Evolutionary conservation across 2,797 vertebrate species (phyloP), one percentile per base, ranked within the genome.

Genomic region (Ceyx erithaca): DNA sequence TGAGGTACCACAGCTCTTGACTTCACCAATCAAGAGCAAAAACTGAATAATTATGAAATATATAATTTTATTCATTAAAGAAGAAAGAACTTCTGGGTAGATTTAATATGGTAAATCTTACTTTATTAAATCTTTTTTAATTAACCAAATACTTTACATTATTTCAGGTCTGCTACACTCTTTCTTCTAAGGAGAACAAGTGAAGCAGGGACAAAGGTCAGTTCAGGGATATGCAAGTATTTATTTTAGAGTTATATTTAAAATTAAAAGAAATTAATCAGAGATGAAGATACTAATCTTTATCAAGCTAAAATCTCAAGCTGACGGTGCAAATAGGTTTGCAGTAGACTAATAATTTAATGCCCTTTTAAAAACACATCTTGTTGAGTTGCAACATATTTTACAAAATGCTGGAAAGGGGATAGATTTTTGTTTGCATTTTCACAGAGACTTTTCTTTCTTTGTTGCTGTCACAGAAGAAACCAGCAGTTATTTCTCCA

Each of bases 41-140:
- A 73, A 81, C 15, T 16, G 12, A 87, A 62, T 87, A 91, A 91
- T 84, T 71, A 85, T 48, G 18, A 86, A 59, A 18, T 46, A 4
- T 69, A 68, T 72, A 23, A 81, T 85, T 62, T n/a, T 93, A 16
- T 49, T 92, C n/a, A 70, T 59, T 79, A 31, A 79, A 86, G 45
- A 62, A 46, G 35, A 82, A 87, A 52, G 87, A 86, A 79, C 43
- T 90, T 43, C 35, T 46, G 23, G 30, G 30, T 90, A 93, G 81
- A 90, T 81, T 80, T 73, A 81, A 82, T 41, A 35, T 76, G 30
- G 55, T 84, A 80, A 89, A 80, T 73, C 41, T 86, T 80, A 52
- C 63, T 87, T 94, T 72, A 90, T 81, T 90, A 92, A 90, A 61
- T 13, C 45, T 58, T 88, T 94, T 92, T 78, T 59, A 94, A 90